A percentile compares a stretch with the other conserved stretches of the same genome.
Conservation (phyloP, 2,888 invertebrate genomes). For the Drosophila differens region DNA sequence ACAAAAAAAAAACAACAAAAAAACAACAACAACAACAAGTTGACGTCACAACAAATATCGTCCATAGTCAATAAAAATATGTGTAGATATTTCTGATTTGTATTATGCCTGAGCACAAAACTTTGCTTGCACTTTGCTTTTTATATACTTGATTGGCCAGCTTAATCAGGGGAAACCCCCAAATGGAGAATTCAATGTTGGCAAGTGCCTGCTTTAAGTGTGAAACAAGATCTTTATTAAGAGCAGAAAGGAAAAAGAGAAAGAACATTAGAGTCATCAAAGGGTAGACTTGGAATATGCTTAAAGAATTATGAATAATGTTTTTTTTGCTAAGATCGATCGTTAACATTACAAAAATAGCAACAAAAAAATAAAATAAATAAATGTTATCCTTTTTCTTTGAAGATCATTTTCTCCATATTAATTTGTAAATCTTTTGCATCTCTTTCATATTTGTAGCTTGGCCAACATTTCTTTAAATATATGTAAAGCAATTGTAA, state of each 20-base stretch:
- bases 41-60: constrained; percentile 35
- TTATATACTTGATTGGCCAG: constrained; percentile 3
- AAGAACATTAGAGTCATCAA: neutral
- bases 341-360: neutral
- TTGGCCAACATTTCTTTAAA: neutral
- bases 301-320: neutral
- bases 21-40: constrained; percentile 3
- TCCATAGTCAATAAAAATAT: constrained; percentile 45
- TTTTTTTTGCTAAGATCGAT: neutral
- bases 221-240: neutral
- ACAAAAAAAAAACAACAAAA: neutral
- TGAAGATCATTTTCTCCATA: neutral
- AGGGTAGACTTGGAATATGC: neutral
- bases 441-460: neutral
- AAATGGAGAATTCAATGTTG: neutral
- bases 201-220: neutral
- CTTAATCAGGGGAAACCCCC: neutral
- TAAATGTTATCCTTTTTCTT: neutral
- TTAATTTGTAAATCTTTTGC: neutral
- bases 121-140: constrained; percentile 13
- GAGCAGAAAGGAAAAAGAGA: neutral
- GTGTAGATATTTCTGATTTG: constrained; percentile 42
- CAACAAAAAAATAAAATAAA: neutral
- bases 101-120: constrained; percentile 30
- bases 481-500: neutral